These are phyloP conservation scores for Eupithecia pulchellata DNA, from an alignment of 2,888 invertebrate species.

Conservation along the genomic window DNA sequence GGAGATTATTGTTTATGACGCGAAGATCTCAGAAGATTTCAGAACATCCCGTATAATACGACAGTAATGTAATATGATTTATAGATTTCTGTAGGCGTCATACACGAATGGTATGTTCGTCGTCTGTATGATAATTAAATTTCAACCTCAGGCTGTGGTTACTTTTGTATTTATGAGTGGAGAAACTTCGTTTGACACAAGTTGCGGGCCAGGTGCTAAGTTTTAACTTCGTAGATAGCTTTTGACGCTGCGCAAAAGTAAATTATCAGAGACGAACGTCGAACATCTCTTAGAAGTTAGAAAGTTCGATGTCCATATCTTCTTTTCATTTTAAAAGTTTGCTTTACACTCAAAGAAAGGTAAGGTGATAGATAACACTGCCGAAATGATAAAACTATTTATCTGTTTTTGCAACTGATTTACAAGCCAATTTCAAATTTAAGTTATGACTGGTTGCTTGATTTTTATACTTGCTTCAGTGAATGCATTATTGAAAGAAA, in stretches of 20 bases:
- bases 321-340: background rate
- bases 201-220: constrained; percentile 70
- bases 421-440: background rate
- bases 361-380: background rate
- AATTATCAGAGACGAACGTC: constrained; percentile 8
- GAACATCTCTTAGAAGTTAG: background rate
- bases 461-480: background rate
- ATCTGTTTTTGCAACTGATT: background rate
- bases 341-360: background rate
- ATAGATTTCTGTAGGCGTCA: constrained; percentile 73
- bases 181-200: constrained; percentile 73
- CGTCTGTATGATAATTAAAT: constrained; percentile 83
- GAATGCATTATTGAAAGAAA: background rate
- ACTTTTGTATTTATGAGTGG: constrained; percentile 74
- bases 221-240: constrained; percentile 59
- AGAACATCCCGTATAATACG: constrained; percentile 31
- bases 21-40: background rate
- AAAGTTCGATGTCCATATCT: background rate
- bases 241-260: constrained; percentile 60
- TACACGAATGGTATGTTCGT: constrained; percentile 59
- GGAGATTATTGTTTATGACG: background rate
- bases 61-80: constrained; percentile 65
- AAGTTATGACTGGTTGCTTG: background rate
- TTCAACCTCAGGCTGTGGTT: constrained; percentile 74
- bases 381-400: background rate